phyloP scores from a whole-genome alignment of 1,140 invertebrate genomes.

The Macrobrachium nipponense region DNA sequence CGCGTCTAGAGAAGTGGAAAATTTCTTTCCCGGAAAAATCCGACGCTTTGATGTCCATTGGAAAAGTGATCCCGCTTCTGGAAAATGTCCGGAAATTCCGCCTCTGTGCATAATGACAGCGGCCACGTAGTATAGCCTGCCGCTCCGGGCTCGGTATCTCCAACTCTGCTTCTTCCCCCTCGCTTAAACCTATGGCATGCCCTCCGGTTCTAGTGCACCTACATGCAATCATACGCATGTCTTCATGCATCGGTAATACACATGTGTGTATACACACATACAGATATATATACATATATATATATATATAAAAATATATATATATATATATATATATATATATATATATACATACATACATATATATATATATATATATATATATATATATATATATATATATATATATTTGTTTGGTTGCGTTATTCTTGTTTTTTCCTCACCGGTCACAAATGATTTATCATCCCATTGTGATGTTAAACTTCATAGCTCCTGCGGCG shows the following conservation, averaged over 20 bases:
- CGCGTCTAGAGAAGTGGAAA: neutral
- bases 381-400: constrained; percentile 2
- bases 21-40: neutral
- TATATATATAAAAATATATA: neutral
- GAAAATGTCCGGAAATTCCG: no score
- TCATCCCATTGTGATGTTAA: no score
- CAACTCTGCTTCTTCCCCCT: neutral
- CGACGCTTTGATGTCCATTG: constrained; percentile 1
- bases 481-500: no score
- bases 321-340: neutral
- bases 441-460: no score
- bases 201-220: neutral
- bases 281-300: neutral
- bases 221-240: no score
- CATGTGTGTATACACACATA: neutral
- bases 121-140: no score
- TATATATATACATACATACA: neutral
- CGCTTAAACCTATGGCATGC: neutral
- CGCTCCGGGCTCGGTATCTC: neutral
- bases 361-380: neutral
- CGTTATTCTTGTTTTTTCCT: no score
- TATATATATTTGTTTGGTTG: neutral
- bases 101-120: no score
- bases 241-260: no score
- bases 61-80: neutral